phyloP scores from a whole-genome alignment of 2,113 vertebrate species.

The Dissostichus mawsoni region DNA sequence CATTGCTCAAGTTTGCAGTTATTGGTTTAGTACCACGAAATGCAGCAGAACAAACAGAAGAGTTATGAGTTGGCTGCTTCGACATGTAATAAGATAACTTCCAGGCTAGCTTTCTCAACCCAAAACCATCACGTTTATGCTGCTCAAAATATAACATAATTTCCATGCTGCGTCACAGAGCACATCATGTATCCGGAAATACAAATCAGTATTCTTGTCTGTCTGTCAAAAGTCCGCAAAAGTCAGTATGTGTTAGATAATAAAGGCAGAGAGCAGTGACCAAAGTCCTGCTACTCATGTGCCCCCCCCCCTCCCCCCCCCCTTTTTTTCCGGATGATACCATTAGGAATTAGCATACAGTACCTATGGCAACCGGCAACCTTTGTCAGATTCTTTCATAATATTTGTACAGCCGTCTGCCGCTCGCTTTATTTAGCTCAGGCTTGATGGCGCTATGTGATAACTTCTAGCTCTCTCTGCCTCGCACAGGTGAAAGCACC shows the following conservation, averaged over 20 bases:
- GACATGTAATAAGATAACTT: background rate
- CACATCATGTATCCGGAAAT: background rate
- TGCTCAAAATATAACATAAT: background rate
- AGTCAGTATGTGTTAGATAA: conserved; percentile 35
- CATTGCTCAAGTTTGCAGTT: background rate
- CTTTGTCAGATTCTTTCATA: conserved; percentile 85
- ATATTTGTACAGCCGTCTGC: conserved; percentile 84
- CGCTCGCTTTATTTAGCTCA: conserved; percentile 77
- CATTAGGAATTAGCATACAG: conserved; percentile 86
- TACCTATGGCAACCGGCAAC: conserved; percentile 88
- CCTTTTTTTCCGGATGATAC: conserved; percentile 64
- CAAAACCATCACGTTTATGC: background rate
- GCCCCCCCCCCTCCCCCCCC: conserved; percentile 23
- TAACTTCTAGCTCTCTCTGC: conserved; percentile 64
- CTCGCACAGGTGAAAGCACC: conserved; percentile 51
- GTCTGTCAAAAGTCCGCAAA: conserved; percentile 3
- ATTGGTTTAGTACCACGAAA: conserved; percentile 6
- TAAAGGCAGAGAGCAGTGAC: conserved; percentile 67
- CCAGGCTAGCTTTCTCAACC: background rate
- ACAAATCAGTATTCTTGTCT: background rate
- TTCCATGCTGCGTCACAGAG: background rate
- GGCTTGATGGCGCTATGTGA: conserved; percentile 70
- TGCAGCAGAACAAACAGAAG: background rate
- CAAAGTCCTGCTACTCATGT: conserved; percentile 60
- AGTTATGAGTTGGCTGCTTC: background rate